Conservation (phyloP, 35 echinoderm and acorn worm species). For the Chiridota heheva region DNA sequence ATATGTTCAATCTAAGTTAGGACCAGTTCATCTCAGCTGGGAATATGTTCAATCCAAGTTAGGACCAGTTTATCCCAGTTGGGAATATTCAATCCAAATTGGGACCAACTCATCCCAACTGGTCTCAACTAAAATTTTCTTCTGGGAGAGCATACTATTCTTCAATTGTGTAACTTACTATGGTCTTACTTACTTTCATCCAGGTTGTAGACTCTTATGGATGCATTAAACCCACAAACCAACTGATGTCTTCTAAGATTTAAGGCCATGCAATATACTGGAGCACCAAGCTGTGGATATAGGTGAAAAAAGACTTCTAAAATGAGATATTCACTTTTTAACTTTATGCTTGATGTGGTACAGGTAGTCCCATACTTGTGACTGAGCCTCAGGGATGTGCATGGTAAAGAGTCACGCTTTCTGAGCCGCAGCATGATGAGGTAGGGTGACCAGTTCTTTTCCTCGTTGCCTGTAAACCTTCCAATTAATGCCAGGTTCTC, state of each 20-base stretch:
- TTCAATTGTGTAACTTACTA: no score
- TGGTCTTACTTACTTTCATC: constrained; percentile 98
- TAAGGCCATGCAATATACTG: constrained; percentile 89
- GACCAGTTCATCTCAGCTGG: no score
- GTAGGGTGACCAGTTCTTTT: no score
- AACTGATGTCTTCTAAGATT: constrained; percentile 82
- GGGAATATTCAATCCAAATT: no score
- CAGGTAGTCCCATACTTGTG: neutral
- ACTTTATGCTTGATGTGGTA: neutral
- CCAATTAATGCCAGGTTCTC: neutral
- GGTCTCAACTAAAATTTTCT: no score
- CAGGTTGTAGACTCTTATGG: constrained; percentile 74
- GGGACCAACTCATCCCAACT: no score
- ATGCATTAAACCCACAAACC: constrained; percentile 86
- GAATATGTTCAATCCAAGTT: no score
- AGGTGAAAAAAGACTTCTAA: neutral
- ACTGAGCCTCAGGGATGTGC: neutral
- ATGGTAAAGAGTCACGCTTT: neutral
- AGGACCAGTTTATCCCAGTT: no score
- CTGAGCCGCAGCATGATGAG: no score
- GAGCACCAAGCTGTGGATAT: constrained; percentile 75
- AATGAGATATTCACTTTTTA: neutral
- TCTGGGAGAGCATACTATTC: no score
- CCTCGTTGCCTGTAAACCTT: neutral
- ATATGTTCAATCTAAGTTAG: no score